These are phyloP conservation scores for Erythrocebus patas DNA, from an alignment of 2,113 vertebrate species.

Conservation along the genomic window DNA sequence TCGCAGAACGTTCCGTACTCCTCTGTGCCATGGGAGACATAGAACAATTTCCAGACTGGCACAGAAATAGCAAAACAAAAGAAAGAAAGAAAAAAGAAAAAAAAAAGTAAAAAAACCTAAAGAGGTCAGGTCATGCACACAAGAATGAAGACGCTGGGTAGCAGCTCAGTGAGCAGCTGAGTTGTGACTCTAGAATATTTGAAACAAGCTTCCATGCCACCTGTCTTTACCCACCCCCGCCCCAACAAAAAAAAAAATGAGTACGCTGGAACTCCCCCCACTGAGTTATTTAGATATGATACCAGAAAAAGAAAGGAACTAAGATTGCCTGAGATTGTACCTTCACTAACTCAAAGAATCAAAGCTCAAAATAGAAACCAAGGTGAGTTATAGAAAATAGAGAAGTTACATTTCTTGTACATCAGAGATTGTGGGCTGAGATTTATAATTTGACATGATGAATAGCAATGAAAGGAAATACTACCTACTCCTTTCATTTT, in stretches of 20 bases:
- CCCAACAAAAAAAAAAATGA: not conserved
- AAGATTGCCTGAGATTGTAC: not conserved
- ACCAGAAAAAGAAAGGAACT: not conserved
- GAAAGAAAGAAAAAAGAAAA: not conserved
- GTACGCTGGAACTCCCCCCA: not conserved
- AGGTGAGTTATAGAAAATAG: not conserved
- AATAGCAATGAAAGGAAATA: not conserved
- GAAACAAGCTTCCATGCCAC: not conserved
- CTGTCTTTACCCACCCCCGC: not conserved
- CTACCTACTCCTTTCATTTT: not conserved
- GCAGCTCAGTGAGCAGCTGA: not conserved
- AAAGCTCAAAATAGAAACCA: constrained; percentile 46
- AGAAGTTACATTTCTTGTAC: not conserved
- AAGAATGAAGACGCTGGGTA: not conserved
- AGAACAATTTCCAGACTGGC: not conserved
- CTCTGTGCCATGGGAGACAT: not conserved
- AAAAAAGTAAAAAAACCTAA: not conserved
- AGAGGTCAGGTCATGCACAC: not conserved
- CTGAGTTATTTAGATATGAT: not conserved
- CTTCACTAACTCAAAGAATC: constrained; percentile 19
- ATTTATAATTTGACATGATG: not conserved
- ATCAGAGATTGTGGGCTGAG: not conserved
- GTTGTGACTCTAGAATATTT: not conserved
- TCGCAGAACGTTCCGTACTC: not conserved
- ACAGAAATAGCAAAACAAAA: not conserved